phyloP scores from a whole-genome alignment of 2,113 vertebrate species.

The Gallinago undulata region DNA sequence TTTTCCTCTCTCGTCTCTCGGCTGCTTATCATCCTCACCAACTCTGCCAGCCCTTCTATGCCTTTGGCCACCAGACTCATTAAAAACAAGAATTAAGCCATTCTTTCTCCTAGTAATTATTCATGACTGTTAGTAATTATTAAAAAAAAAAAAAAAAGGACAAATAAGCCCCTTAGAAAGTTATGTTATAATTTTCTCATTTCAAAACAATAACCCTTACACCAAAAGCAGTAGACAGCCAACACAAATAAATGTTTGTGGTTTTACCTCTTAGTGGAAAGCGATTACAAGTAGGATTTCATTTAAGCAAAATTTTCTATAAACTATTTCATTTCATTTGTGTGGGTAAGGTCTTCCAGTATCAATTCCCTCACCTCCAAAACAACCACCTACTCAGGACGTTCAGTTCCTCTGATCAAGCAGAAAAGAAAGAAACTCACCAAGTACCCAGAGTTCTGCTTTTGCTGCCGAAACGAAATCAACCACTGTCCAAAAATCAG shows the following conservation, averaged over 20 bases:
- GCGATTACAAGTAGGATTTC: not conserved
- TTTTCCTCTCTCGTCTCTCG: not conserved
- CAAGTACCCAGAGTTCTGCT: constrained; percentile 1
- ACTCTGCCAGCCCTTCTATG: not conserved
- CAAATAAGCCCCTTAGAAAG: not conserved
- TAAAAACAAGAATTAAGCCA: not conserved
- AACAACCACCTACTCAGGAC: not conserved
- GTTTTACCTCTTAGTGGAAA: not conserved
- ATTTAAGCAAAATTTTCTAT: not conserved
- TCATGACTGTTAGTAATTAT: not conserved
- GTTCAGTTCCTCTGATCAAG: constrained; percentile 4
- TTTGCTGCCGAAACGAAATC: not conserved
- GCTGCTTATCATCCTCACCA: not conserved
- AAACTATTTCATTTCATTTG: not conserved
- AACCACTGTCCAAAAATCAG: constrained; percentile 20
- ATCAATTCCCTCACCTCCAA: not conserved
- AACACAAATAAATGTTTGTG: not conserved
- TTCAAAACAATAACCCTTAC: not conserved
- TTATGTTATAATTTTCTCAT: not conserved
- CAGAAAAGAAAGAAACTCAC: not conserved
- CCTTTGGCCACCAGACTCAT: not conserved
- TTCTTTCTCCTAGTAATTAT: not conserved
- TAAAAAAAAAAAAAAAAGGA: not conserved
- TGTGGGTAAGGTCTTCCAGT: not conserved
- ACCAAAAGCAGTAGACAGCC: not conserved